Conservation (phyloP, 2,888 invertebrate species). For the Unio pictorum region DNA sequence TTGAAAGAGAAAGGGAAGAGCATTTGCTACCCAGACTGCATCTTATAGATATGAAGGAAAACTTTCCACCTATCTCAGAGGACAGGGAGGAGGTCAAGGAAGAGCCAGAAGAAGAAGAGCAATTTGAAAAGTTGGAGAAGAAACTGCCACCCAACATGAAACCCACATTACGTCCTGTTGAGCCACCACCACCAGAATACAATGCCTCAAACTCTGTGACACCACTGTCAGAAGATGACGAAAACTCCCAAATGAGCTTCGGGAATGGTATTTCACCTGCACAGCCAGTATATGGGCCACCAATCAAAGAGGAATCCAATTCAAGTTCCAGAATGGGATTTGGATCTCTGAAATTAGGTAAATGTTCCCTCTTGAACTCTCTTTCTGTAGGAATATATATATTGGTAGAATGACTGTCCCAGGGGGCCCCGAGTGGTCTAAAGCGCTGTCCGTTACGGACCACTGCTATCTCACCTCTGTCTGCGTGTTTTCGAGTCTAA, state of each 20-base stretch:
- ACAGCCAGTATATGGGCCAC: constrained; percentile 49
- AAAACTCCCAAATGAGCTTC: constrained; percentile 35
- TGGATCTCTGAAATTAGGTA: constrained; percentile 58
- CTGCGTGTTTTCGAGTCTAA: too few relatives aligned
- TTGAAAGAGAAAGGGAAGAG: constrained; percentile 84
- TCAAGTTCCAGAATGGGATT: constrained; percentile 56
- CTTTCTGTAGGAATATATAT: not conserved
- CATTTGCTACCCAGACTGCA: constrained; percentile 87
- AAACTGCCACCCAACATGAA: constrained; percentile 50
- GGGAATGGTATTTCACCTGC: constrained; percentile 24
- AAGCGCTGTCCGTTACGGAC: too few relatives aligned
- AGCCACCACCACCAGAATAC: not conserved
- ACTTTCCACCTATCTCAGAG: constrained; percentile 27
- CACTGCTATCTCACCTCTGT: too few relatives aligned
- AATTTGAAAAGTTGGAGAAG: constrained; percentile 31
- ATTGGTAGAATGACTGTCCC: too few relatives aligned
- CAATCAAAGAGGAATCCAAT: constrained; percentile 37
- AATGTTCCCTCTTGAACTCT: constrained; percentile 3
- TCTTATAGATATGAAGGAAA: constrained; percentile 71
- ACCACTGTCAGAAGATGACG: constrained; percentile 23
- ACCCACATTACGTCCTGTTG: constrained; percentile 43
- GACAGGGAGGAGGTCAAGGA: constrained; percentile 32
- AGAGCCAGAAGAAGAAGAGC: constrained; percentile 27
- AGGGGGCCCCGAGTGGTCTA: too few relatives aligned
- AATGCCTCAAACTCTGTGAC: constrained; percentile 14